A percentile compares a stretch with the other conserved stretches of the same genome.
Conservation (phyloP, 1,140 invertebrate genomes). For the Nephila pilipes region DNA sequence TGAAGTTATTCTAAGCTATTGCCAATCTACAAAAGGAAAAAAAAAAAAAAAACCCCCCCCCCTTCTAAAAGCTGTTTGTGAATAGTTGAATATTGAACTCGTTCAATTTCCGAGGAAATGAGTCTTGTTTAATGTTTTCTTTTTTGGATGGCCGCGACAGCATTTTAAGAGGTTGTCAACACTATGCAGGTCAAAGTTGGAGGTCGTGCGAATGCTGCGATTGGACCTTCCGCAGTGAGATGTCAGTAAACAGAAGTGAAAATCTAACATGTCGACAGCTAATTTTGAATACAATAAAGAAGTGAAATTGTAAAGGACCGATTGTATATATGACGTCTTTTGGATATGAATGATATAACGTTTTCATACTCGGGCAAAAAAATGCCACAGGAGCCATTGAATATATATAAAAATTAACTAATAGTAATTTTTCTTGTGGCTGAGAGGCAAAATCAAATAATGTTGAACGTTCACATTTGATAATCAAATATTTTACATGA, state of each 20-base stretch:
- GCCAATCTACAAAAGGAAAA: neutral
- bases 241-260: neutral
- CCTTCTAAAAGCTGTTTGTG: neutral
- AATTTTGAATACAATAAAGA: neutral
- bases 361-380: neutral
- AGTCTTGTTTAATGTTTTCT: neutral
- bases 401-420: neutral
- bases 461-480: neutral
- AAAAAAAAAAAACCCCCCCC: no score
- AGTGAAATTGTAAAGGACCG: neutral
- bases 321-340: neutral
- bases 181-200: conserved; percentile 39
- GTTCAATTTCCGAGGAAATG: neutral
- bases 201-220: conserved; percentile 53
- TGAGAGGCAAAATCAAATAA: neutral
- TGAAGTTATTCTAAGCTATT: neutral
- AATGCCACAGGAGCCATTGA: neutral
- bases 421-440: neutral
- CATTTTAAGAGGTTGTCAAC: conserved; percentile 38
- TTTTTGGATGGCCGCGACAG: conserved; percentile 14
- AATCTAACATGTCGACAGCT: conserved; percentile 3
- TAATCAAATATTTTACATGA: neutral
- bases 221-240: neutral
- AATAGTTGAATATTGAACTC: conserved; percentile 4
- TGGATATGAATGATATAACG: neutral